Evolutionary conservation across 2,797 vertebrate genomes (phyloP).

Genomic region (Rhinoraja longicauda): DNA sequence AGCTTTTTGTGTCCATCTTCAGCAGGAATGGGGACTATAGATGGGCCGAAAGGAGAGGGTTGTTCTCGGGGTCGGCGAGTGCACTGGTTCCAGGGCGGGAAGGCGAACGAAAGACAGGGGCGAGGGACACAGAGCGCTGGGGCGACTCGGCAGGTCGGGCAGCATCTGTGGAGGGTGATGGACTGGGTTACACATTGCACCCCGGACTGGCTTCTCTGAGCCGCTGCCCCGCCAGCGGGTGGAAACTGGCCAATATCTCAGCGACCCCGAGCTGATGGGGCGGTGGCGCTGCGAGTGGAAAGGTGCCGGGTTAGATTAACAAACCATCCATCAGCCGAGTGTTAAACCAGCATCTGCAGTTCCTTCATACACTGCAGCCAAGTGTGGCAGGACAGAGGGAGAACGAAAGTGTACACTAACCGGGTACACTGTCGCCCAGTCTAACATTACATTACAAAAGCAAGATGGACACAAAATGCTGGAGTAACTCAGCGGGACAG

Average conservation of each 20-base stretch:
- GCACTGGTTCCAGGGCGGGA: background rate
- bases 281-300: constrained; percentile 42
- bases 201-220: no score
- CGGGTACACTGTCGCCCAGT: no score
- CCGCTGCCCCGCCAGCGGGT: no score
- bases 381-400: background rate
- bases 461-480: no score
- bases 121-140: background rate
- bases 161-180: no score
- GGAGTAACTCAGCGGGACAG: no score
- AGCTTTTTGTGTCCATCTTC: no score
- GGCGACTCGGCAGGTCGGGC: no score
- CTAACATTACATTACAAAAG: background rate
- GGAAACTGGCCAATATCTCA: background rate
- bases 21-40: background rate
- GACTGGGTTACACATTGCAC: no score
- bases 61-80: background rate
- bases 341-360: no score
- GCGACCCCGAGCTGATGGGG: background rate
- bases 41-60: background rate
- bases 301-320: constrained; percentile 45
- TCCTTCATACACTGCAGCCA: no score
- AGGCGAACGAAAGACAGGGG: background rate
- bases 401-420: background rate
- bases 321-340: constrained; percentile 41